Conservation (phyloP, 2,113 vertebrate genomes). For the Eulemur rufifrons region DNA sequence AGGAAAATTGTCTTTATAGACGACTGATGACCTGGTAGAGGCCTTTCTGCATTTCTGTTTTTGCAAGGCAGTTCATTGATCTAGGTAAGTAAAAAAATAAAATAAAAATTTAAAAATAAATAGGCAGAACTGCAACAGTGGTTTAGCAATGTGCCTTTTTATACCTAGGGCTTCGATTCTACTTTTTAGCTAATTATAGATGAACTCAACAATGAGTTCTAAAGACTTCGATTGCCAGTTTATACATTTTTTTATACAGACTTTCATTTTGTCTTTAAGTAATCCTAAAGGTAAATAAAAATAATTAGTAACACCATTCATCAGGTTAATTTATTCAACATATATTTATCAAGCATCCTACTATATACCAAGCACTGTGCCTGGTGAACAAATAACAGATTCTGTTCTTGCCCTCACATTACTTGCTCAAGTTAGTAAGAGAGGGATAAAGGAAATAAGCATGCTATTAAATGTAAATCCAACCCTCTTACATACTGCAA, state of each 20-base stretch:
- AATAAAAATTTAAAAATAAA: background rate
- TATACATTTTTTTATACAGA: slow-evolving; percentile 52
- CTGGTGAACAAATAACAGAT: background rate
- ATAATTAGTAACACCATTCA: slow-evolving; percentile 69
- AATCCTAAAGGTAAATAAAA: slow-evolving; percentile 59
- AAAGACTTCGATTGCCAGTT: slow-evolving; percentile 53
- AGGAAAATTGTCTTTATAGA: background rate
- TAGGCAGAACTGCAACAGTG: background rate
- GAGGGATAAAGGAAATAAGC: background rate
- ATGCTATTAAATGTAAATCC: background rate
- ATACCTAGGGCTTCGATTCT: slow-evolving; percentile 62
- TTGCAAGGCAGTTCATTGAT: slow-evolving; percentile 40
- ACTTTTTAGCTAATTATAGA: slow-evolving; percentile 57
- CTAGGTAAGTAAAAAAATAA: slow-evolving; percentile 37
- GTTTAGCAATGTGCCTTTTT: slow-evolving; percentile 24
- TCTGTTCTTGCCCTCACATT: background rate
- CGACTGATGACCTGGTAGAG: slow-evolving; percentile 19
- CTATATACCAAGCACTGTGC: background rate
- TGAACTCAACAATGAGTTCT: slow-evolving; percentile 65
- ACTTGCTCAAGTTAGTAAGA: background rate
- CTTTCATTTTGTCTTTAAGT: slow-evolving; percentile 63
- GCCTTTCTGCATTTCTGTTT: slow-evolving; percentile 39
- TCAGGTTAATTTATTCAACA: background rate
- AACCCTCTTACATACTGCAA: background rate
- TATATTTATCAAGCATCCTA: background rate